Base-by-base conservation (phyloP, 2,888 invertebrate genomes). In the Arctia plantaginis region DNA sequence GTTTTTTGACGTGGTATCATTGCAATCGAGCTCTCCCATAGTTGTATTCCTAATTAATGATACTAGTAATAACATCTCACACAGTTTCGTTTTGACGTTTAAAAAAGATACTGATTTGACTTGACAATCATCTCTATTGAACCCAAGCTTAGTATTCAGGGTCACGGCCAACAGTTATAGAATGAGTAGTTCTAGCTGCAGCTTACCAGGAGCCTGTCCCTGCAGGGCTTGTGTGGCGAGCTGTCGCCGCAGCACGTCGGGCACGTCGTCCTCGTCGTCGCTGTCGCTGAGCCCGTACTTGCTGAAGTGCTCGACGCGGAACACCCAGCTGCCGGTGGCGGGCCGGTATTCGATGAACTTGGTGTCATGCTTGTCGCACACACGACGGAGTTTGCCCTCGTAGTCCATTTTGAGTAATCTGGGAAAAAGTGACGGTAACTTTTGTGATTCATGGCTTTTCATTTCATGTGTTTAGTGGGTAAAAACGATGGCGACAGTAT, bases 241-340 rank as follows among this genome's bases (percentile, higher is more conserved):
- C 81, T 88, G 95, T 0, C 92, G 76, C 78, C 90, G 91, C 85
- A 88, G 75, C 44, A 91, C 94, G 74, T 92, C 91, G 0, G 95
- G 94, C 0, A 92, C 82, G 0, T 95, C 96, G 51, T 97, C 98
- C 7, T 98, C 98, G 75, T 99, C 99, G 79, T 99, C 99, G 0
- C 98, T 98, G 82, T 99, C 99, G 18, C 97, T 97, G 4, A 98
- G 93, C 0, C 98, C 98, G 90, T 99, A 99, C 89, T 99, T 99
- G 27, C 99, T 99, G 93, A 99, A 99, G 92, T 99, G 99, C 74
- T 98, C 98, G 67, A 98, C 98, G 91, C 98, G 97, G 93, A 99
- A 99, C 71, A 99, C 99, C 99, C 99, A 99, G 73, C 99, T 99
- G 39, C 99, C 99, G 3, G 99, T 99, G 90, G 98, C 98, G 0